Percentiles rank a stretch among this genome's conserved stretches.
These are phyloP conservation scores for Gadus chalcogrammus DNA, from an alignment of 2,113 vertebrate genomes.

Conservation along the genomic window DNA sequence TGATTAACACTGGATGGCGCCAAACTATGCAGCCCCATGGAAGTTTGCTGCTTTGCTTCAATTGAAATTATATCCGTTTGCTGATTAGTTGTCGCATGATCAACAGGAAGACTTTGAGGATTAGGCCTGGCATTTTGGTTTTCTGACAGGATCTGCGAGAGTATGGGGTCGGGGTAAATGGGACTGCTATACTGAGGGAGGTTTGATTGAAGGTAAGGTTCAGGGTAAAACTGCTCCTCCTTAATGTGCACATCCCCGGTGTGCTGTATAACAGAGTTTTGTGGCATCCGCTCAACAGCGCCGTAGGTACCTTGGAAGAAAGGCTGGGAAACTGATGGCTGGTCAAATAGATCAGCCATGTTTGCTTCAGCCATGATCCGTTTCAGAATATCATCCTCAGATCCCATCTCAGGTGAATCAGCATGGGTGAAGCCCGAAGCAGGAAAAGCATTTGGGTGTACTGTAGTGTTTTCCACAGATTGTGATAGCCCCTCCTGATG, in stretches of 20 bases:
- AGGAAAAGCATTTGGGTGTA: constrained; percentile 70
- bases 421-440: constrained; percentile 71
- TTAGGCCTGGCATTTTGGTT: constrained; percentile 56
- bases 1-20: constrained; percentile 4
- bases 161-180: constrained; percentile 64
- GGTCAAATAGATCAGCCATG: constrained; percentile 75
- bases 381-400: constrained; percentile 81
- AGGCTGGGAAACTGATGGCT: constrained; percentile 66
- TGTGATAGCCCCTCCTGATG: constrained; percentile 78
- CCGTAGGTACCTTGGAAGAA: constrained; percentile 57
- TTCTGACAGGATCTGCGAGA: constrained; percentile 72
- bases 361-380: constrained; percentile 82
- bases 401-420: constrained; percentile 55
- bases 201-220: constrained; percentile 68
- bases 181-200: constrained; percentile 65
- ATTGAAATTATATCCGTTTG: constrained; percentile 40
- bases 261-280: constrained; percentile 69
- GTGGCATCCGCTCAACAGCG: constrained; percentile 42
- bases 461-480: constrained; percentile 70
- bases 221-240: constrained; percentile 51
- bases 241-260: constrained; percentile 57
- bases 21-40: constrained; percentile 33
- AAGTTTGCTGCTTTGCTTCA: constrained; percentile 10
- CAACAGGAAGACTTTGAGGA: constrained; percentile 28
- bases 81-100: constrained; percentile 26